These are phyloP conservation scores for Cavia porcellus DNA, from an alignment of 2,113 vertebrate genomes.

Conservation along the genomic window DNA sequence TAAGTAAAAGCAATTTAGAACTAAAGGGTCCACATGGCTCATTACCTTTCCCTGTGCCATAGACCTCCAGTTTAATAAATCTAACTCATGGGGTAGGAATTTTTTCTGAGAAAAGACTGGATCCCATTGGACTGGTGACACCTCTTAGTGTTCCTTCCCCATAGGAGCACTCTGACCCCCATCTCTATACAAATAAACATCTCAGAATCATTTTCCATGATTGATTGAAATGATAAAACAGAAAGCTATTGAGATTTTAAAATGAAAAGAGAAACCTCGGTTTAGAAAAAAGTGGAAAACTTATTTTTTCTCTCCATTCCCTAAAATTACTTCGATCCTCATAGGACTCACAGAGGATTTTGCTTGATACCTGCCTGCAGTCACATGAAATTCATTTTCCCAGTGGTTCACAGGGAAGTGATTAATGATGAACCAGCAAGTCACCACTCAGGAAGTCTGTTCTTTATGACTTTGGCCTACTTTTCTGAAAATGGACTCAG, in stretches of 20 bases:
- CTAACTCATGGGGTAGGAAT: conserved; percentile 28
- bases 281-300: conserved; percentile 69
- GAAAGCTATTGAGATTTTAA: conserved; percentile 65
- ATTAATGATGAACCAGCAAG: conserved; percentile 74
- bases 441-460: conserved; percentile 22
- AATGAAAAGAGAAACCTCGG: conserved; percentile 68
- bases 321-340: conserved; percentile 72
- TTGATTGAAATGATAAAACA: conserved; percentile 69
- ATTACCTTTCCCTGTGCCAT: conserved; percentile 54
- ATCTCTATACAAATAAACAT: conserved; percentile 66
- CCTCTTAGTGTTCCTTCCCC: background rate
- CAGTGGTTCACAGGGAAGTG: conserved; percentile 65
- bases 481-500: conserved; percentile 71
- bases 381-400: conserved; percentile 72
- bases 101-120: conserved; percentile 58
- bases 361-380: conserved; percentile 68
- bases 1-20: conserved; percentile 68
- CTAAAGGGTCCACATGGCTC: conserved; percentile 54
- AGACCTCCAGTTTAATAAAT: conserved; percentile 70
- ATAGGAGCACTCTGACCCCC: background rate
- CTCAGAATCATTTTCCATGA: conserved; percentile 62
- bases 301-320: conserved; percentile 8
- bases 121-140: background rate
- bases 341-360: conserved; percentile 59
- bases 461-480: conserved; percentile 63